These are phyloP conservation scores for Hipparchia semele DNA, from an alignment of 2,888 invertebrate genomes.

Conservation along the genomic window DNA sequence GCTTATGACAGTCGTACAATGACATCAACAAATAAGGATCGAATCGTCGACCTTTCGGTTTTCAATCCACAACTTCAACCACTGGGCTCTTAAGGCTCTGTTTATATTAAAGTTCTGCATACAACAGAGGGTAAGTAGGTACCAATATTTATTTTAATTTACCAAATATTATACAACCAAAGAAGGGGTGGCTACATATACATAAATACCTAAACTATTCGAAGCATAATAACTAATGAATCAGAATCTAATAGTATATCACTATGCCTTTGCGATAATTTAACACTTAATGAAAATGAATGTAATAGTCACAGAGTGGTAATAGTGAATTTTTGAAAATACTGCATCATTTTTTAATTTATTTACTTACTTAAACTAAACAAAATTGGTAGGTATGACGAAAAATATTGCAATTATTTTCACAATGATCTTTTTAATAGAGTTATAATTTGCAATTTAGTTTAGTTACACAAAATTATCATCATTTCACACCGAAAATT, in stretches of 20 bases:
- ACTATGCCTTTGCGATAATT: constrained; percentile 67
- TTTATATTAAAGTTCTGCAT: constrained; percentile 2
- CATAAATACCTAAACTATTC: constrained; percentile 64
- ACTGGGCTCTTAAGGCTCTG: too few species aligned
- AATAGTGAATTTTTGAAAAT: neutral
- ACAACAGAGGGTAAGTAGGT: neutral
- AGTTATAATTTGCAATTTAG: neutral
- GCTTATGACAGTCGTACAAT: too few species aligned
- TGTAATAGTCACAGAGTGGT: neutral
- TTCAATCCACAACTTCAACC: too few species aligned
- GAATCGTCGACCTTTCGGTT: too few species aligned
- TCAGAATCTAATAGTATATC: constrained; percentile 74
- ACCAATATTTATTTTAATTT: neutral
- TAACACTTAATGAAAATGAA: constrained; percentile 32
- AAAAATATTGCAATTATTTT: neutral
- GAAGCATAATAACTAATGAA: constrained; percentile 71
- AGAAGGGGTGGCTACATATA: constrained; percentile 45
- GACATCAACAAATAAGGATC: too few species aligned
- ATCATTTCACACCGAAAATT: neutral
- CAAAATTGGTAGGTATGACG: neutral
- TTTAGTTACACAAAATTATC: neutral
- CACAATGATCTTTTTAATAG: neutral
- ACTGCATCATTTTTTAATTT: neutral
- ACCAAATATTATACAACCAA: constrained; percentile 54
- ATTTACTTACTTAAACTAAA: neutral